Evolutionary conservation across 1,140 invertebrate genomes (phyloP).

Genomic region (Harlomillsia oculata): DNA sequence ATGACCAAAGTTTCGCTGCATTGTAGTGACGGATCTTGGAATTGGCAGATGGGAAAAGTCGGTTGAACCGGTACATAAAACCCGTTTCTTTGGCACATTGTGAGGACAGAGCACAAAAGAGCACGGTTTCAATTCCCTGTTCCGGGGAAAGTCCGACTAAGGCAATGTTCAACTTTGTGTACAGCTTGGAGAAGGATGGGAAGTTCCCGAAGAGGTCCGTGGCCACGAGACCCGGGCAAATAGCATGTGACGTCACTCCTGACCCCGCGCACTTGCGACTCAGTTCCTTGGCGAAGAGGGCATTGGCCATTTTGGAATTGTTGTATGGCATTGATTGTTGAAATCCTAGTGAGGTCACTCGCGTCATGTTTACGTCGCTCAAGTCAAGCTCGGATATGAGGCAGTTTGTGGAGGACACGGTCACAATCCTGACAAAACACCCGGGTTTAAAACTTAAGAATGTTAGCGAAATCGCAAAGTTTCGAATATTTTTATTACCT

Average conservation of each 20-base stretch:
- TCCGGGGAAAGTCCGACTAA: slow-evolving; percentile 24
- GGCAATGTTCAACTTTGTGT: slow-evolving; percentile 14
- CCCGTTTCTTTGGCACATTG: slow-evolving; percentile 39
- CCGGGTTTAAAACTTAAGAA: slow-evolving; percentile 27
- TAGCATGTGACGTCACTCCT: slow-evolving; percentile 18
- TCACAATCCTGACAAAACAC: neutral
- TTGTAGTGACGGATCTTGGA: slow-evolving; percentile 33
- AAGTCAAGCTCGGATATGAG: slow-evolving; percentile 37
- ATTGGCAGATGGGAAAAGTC: slow-evolving; percentile 36
- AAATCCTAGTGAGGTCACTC: slow-evolving; percentile 22
- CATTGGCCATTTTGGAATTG: slow-evolving; percentile 41
- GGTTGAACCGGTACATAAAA: slow-evolving; percentile 40
- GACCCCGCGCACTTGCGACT: slow-evolving; percentile 36
- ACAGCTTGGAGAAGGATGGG: slow-evolving; percentile 17
- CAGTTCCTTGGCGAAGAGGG: slow-evolving; percentile 39
- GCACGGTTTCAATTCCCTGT: slow-evolving; percentile 38
- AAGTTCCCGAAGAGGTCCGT: slow-evolving; percentile 43
- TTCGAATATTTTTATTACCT: slow-evolving; percentile 60
- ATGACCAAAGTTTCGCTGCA: slow-evolving; percentile 43
- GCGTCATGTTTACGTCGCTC: slow-evolving; percentile 40
- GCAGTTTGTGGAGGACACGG: slow-evolving; percentile 10
- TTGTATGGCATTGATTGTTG: slow-evolving; percentile 41
- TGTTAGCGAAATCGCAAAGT: slow-evolving; percentile 69
- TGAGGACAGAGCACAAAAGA: slow-evolving; percentile 40
- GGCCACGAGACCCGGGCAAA: slow-evolving; percentile 42